These are phyloP conservation scores for Elephantulus edwardii DNA, from an alignment of 2,113 vertebrate species.

Conservation along the genomic window DNA sequence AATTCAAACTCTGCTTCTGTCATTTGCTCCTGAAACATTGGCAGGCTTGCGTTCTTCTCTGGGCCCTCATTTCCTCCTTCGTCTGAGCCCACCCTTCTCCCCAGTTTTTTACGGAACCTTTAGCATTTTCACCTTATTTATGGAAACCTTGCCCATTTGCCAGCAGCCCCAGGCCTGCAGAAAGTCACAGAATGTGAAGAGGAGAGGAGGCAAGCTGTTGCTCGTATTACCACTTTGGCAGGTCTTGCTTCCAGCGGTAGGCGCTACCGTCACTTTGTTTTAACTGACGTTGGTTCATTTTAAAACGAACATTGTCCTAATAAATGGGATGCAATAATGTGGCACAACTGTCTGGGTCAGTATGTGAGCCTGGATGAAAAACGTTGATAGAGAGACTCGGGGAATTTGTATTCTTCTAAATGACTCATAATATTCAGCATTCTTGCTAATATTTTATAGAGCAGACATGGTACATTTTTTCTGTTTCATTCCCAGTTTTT, in stretches of 20 bases:
- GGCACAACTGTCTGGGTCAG: background rate
- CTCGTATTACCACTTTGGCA: background rate
- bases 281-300: background rate
- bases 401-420: background rate
- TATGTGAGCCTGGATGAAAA: background rate
- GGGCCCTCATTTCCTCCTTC: background rate
- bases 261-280: background rate
- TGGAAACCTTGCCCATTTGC: background rate
- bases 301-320: background rate
- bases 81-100: background rate
- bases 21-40: background rate
- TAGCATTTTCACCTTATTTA: background rate
- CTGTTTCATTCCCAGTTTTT: background rate
- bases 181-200: background rate
- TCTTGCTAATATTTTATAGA: background rate
- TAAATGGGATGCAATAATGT: background rate
- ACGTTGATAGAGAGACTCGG: background rate
- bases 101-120: background rate
- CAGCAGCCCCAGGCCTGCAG: background rate
- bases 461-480: background rate
- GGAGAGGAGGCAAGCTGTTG: background rate
- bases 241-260: fast-evolving
- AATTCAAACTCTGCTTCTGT: background rate
- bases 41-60: background rate
- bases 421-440: background rate